These are phyloP conservation scores for Chaetorhynchus papuensis DNA, from an alignment of 2,113 vertebrate species.

Conservation along the genomic window DNA sequence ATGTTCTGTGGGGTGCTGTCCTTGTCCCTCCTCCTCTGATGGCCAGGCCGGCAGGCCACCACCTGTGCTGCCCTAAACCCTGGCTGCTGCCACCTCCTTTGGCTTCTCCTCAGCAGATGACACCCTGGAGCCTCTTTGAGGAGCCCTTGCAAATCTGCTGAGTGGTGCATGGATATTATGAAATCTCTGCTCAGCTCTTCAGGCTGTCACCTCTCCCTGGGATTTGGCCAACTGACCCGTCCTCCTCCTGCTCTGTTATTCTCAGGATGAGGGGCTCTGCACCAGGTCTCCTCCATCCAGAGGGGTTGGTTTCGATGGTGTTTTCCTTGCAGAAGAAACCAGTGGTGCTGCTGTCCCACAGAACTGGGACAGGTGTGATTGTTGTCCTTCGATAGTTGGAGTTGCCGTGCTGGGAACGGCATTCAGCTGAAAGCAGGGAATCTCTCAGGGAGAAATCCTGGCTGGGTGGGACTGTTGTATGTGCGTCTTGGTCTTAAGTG, in stretches of 20 bases:
- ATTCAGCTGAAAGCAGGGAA: background rate
- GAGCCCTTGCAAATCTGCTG: background rate
- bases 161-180: accelerated
- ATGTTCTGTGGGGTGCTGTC: background rate
- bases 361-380: background rate
- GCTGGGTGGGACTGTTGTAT: too few species aligned
- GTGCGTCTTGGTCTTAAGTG: background rate
- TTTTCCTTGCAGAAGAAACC: background rate
- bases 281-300: background rate
- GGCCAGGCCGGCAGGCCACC: background rate
- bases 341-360: background rate
- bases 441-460: background rate
- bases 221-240: background rate
- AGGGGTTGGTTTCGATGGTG: background rate
- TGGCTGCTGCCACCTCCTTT: background rate
- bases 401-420: background rate
- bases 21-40: background rate
- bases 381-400: background rate
- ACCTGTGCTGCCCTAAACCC: background rate
- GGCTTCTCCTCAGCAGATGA: background rate
- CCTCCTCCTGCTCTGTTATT: background rate
- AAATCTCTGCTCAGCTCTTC: background rate
- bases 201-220: background rate
- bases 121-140: background rate
- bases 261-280: background rate